Conservation (phyloP, 1,140 invertebrate genomes). For the Cydia splendana region DNA sequence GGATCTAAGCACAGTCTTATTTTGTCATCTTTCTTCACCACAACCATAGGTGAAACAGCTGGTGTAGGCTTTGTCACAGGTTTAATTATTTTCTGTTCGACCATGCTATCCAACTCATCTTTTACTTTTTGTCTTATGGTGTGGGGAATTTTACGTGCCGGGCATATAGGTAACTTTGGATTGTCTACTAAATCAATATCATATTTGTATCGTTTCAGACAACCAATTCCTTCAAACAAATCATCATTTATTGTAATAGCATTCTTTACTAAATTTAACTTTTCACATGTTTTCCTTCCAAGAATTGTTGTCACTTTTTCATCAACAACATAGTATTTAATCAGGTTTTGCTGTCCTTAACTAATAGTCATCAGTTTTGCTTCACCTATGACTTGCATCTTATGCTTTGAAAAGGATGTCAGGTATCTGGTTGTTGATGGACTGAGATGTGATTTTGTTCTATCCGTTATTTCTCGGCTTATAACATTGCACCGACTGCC, state of each 20-base stretch:
- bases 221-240: constrained; percentile 39
- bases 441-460: constrained; percentile 35
- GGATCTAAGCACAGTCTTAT: constrained; percentile 14
- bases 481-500: constrained; percentile 38
- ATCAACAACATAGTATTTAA: constrained; percentile 37
- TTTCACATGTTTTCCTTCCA: constrained; percentile 37
- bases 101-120: constrained; percentile 4
- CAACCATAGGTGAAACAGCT: constrained; percentile 9
- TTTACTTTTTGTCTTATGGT: constrained; percentile 33
- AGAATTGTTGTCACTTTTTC: constrained; percentile 39
- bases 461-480: constrained; percentile 35
- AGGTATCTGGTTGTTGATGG: constrained; percentile 37
- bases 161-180: constrained; percentile 35
- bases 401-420: constrained; percentile 37
- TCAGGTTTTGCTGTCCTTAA: constrained; percentile 37
- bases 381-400: constrained; percentile 37
- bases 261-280: constrained; percentile 34
- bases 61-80: constrained; percentile 4
- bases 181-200: constrained; percentile 39
- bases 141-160: constrained; percentile 36
- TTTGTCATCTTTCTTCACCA: constrained; percentile 2
- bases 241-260: constrained; percentile 36
- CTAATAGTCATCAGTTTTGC: constrained; percentile 30
- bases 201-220: constrained; percentile 38
- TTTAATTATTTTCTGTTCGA: constrained; percentile 1